Percentiles rank a stretch among this genome's conserved stretches.
Evolutionary conservation across 2,113 vertebrate genomes (phyloP).

Genomic region (Perca flavescens): DNA sequence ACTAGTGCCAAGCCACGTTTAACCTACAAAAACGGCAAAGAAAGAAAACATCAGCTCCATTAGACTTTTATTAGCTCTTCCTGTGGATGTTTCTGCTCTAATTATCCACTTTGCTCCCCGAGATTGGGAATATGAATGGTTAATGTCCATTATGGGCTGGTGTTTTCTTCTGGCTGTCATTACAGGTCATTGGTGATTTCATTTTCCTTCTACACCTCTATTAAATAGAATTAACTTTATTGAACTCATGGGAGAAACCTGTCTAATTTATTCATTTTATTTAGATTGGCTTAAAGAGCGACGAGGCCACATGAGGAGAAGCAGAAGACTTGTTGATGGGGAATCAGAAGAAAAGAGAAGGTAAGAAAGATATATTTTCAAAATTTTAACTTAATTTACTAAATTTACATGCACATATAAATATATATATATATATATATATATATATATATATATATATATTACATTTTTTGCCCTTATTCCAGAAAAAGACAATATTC

Average conservation of each 20-base stretch:
- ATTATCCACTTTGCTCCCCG: neutral
- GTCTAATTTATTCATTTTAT: neutral
- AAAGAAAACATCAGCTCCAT: neutral
- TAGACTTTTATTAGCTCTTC: neutral
- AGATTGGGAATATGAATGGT: neutral
- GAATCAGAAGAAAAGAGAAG: no score
- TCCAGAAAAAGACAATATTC: no score
- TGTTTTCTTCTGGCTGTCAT: neutral
- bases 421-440: no score
- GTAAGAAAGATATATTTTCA: no score
- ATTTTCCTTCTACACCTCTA: neutral
- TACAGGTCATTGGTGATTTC: neutral
- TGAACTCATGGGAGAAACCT: constrained; percentile 10
- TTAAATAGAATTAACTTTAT: constrained; percentile 12
- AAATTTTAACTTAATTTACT: no score
- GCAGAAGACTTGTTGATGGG: neutral
- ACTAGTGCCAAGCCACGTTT: neutral
- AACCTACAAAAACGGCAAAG: no score
- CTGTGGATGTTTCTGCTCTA: no score
- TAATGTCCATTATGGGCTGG: neutral
- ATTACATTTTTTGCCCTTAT: no score
- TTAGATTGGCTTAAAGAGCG: neutral
- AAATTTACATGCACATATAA: no score
- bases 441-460: no score
- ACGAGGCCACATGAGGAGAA: neutral